Evolutionary conservation across 2,888 invertebrate genomes (phyloP).

Genomic region (Melieria picta): DNA sequence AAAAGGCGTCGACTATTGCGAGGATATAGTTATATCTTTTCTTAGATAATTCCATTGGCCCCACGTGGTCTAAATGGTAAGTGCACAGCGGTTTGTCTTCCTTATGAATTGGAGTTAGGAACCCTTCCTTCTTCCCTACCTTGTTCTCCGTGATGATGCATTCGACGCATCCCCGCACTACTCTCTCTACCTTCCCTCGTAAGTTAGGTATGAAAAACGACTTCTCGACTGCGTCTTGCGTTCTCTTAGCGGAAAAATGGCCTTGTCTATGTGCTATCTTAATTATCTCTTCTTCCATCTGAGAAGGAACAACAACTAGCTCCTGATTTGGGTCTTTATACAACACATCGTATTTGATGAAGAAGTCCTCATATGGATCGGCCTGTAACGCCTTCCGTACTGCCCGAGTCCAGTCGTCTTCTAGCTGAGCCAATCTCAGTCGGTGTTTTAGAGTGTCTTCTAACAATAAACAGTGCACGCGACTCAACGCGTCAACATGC

Average conservation of each 20-base stretch:
- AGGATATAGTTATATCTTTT: constrained; percentile 54
- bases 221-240: constrained; percentile 33
- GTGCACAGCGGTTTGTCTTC: constrained; percentile 31
- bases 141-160: constrained; percentile 39
- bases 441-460: constrained; percentile 12
- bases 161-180: constrained; percentile 37
- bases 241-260: constrained; percentile 37
- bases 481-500: constrained; percentile 39
- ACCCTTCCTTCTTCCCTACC: constrained; percentile 33
- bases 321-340: constrained; percentile 29
- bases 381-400: constrained; percentile 29
- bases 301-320: constrained; percentile 53
- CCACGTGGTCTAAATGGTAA: constrained; percentile 35
- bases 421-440: constrained; percentile 15
- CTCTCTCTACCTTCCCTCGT: constrained; percentile 29
- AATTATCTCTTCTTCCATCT: constrained; percentile 56
- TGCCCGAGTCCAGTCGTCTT: constrained; percentile 32
- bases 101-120: constrained; percentile 38
- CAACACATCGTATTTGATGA: constrained; percentile 29
- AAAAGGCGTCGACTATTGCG: constrained; percentile 42
- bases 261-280: constrained; percentile 48
- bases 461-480: constrained; percentile 2
- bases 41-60: constrained; percentile 33
- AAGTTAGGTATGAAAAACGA: constrained; percentile 37
- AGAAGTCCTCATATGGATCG: constrained; percentile 32